Percentiles rank a stretch among this genome's conserved stretches.
Conservation (phyloP, 2,888 invertebrate genomes). For the Dexiosoma caninum region DNA sequence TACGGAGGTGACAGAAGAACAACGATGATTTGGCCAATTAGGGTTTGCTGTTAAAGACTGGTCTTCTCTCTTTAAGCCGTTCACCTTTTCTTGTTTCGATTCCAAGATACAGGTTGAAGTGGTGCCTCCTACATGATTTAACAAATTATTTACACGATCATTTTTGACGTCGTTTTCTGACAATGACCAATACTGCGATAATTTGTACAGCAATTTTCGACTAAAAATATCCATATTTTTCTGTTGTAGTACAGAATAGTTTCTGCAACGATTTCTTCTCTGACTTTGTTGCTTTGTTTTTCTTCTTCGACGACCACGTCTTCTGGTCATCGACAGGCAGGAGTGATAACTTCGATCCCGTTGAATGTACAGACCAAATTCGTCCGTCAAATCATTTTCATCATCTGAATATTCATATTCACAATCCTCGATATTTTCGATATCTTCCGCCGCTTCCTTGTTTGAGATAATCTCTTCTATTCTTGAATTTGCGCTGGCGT, state of each 20-base stretch:
- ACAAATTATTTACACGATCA: slow-evolving; percentile 55
- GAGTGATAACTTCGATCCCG: slow-evolving; percentile 51
- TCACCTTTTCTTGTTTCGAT: slow-evolving; percentile 69
- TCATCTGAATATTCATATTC: slow-evolving; percentile 61
- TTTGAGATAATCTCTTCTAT: slow-evolving; percentile 44
- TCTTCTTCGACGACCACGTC: slow-evolving; percentile 60
- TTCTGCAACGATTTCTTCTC: slow-evolving; percentile 69
- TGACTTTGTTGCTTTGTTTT: slow-evolving; percentile 66
- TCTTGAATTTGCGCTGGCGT: slow-evolving; percentile 16
- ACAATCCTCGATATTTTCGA: slow-evolving; percentile 50
- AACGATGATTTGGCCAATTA: slow-evolving; percentile 64
- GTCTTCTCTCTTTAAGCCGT: slow-evolving; percentile 63
- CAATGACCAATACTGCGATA: slow-evolving; percentile 67
- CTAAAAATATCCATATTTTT: slow-evolving; percentile 66
- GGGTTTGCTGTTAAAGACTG: neutral
- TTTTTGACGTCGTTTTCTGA: slow-evolving; percentile 36
- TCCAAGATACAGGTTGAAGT: slow-evolving; percentile 60
- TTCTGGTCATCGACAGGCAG: slow-evolving; percentile 49
- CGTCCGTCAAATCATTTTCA: slow-evolving; percentile 61
- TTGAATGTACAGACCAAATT: slow-evolving; percentile 51
- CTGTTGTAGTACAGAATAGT: slow-evolving; percentile 41
- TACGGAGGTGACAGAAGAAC: slow-evolving; percentile 9
- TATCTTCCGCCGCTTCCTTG: slow-evolving; percentile 52
- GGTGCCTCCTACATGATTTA: slow-evolving; percentile 50
- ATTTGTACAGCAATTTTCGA: slow-evolving; percentile 68